Conservation (phyloP, 2,888 invertebrate species). For the Punctoribates punctum region DNA sequence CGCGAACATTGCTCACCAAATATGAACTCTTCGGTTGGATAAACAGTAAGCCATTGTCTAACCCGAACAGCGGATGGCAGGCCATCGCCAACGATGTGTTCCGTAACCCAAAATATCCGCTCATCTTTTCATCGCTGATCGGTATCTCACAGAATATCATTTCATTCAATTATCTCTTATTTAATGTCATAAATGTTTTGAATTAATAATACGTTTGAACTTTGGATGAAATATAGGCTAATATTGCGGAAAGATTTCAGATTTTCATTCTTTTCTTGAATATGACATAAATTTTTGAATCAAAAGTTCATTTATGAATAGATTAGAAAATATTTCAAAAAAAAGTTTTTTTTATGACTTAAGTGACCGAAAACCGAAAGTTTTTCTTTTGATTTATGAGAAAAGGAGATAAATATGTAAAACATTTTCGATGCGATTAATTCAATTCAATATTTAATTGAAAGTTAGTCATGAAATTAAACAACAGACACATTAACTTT, state of each 20-base stretch:
- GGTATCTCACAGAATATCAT: neutral
- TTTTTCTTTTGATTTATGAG: too few relatives aligned
- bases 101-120: slow-evolving; percentile 32
- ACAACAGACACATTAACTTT: too few relatives aligned
- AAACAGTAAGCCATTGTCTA: slow-evolving; percentile 24
- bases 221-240: slow-evolving; percentile 35
- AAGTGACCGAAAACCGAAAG: neutral
- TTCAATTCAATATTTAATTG: too few relatives aligned
- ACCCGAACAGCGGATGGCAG: slow-evolving; percentile 27
- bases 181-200: neutral
- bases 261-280: slow-evolving; percentile 10
- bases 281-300: slow-evolving; percentile 20
- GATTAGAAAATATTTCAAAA: neutral
- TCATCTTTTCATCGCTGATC: slow-evolving; percentile 16
- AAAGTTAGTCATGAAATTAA: too few relatives aligned
- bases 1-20: slow-evolving; percentile 31
- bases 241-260: slow-evolving; percentile 16
- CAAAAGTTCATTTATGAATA: slow-evolving; percentile 22
- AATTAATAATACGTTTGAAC: slow-evolving; percentile 10
- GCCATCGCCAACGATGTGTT: slow-evolving; percentile 36
- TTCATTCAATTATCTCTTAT: neutral
- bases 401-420: too few relatives aligned
- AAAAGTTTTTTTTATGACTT: neutral
- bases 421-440: too few relatives aligned
- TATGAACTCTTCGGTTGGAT: slow-evolving; percentile 27